phyloP scores from a whole-genome alignment of 1,140 invertebrate species.

The Drosophila dunni region DNA sequence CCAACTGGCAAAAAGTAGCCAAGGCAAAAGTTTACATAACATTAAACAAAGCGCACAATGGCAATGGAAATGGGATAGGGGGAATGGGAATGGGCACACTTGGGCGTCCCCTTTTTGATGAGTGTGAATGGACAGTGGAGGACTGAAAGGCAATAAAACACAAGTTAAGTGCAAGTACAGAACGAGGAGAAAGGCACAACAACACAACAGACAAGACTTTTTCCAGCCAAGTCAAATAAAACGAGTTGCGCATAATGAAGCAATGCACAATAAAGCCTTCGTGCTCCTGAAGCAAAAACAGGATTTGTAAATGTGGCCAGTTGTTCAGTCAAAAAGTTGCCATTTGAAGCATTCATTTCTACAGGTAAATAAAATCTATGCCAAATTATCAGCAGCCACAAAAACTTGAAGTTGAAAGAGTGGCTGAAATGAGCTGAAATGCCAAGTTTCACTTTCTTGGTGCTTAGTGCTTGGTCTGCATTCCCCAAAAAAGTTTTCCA shows the following conservation, averaged over 20 bases:
- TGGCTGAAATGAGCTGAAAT: slow-evolving; percentile 59
- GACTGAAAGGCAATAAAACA: slow-evolving; percentile 39
- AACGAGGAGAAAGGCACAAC: slow-evolving; percentile 17
- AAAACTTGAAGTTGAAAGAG: slow-evolving; percentile 13
- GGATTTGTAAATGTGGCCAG: slow-evolving; percentile 64
- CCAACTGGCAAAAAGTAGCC: slow-evolving; percentile 51
- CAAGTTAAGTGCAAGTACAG: slow-evolving; percentile 62
- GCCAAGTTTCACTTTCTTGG: slow-evolving; percentile 73
- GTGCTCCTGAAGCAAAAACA: slow-evolving; percentile 15
- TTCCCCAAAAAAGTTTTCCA: slow-evolving; percentile 39
- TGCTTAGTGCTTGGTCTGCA: slow-evolving; percentile 24
- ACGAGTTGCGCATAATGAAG: slow-evolving; percentile 80
- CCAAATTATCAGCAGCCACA: slow-evolving; percentile 65
- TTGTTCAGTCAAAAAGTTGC: slow-evolving; percentile 34
- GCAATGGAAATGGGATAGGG: slow-evolving; percentile 26
- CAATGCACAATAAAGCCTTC: slow-evolving; percentile 66
- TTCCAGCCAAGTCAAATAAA: slow-evolving; percentile 77
- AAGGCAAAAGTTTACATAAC: slow-evolving; percentile 80
- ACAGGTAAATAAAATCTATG: slow-evolving; percentile 66
- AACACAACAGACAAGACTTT: slow-evolving; percentile 51
- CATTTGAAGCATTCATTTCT: slow-evolving; percentile 1
- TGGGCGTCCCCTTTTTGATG: slow-evolving; percentile 61
- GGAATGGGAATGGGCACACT: slow-evolving; percentile 27
- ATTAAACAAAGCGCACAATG: slow-evolving; percentile 82
- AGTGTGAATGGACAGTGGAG: slow-evolving; percentile 61